Conservation (phyloP, 2,113 vertebrate species). For the Cyrtonyx montezumae region DNA sequence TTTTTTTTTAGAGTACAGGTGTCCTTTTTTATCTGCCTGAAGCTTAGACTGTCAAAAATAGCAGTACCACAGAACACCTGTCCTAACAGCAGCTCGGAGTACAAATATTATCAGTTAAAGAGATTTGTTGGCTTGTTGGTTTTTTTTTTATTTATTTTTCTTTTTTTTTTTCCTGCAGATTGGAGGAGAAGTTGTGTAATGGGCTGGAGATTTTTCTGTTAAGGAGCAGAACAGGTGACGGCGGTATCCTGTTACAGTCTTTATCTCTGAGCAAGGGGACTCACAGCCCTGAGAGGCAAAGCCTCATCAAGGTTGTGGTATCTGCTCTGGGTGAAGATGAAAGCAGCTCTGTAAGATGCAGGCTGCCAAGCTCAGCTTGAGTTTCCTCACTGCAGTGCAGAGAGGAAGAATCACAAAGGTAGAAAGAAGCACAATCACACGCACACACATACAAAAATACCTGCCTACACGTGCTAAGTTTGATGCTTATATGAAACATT, state of each 20-base stretch:
- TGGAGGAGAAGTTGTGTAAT: neutral
- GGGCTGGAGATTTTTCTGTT: neutral
- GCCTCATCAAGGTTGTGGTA: neutral
- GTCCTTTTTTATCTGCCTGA: neutral
- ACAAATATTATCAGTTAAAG: constrained; percentile 8
- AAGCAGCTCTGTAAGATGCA: neutral
- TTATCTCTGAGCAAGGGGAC: neutral
- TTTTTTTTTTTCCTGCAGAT: neutral
- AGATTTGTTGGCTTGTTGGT: constrained; percentile 1
- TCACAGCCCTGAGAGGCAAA: neutral
- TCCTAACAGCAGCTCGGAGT: neutral
- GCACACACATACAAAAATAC: neutral
- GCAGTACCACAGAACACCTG: constrained; percentile 57
- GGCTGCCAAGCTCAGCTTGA: neutral
- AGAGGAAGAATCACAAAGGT: neutral
- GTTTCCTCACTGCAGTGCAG: neutral
- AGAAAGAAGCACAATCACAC: accelerated
- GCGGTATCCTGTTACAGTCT: neutral
- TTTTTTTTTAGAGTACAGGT: constrained; percentile 23
- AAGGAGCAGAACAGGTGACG: neutral
- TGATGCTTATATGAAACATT: accelerated
- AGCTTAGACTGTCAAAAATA: constrained; percentile 54
- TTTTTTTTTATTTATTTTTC: too few relatives aligned
- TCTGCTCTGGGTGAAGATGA: neutral
- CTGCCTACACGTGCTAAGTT: accelerated